A percentile compares a stretch with the other conserved stretches of the same genome.
phyloP scores from a whole-genome alignment of 2,113 vertebrate species.

The Amazona guildingii region DNA sequence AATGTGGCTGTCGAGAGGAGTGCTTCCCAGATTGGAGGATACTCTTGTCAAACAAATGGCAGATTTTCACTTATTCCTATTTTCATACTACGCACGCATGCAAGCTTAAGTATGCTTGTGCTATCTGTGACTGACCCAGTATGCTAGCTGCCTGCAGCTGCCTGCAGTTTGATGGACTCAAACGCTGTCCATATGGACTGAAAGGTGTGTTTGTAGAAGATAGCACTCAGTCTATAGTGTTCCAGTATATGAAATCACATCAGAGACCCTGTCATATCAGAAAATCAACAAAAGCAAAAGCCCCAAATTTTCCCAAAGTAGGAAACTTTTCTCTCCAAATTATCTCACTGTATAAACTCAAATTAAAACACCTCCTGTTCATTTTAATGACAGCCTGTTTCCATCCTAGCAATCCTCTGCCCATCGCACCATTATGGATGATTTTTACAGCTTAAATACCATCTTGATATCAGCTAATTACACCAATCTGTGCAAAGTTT shows the following conservation, averaged over 20 bases:
- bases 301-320: neutral
- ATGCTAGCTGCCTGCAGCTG: neutral
- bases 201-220: neutral
- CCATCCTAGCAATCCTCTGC: neutral
- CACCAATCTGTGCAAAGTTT: neutral
- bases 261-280: neutral
- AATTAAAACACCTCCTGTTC: neutral
- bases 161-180: neutral
- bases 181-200: neutral
- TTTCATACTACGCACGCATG: neutral
- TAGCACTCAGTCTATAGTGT: neutral
- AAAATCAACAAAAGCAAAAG: neutral
- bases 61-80: constrained; percentile 2
- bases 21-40: neutral
- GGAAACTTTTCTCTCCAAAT: neutral
- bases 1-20: rapidly evolving
- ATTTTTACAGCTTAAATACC: constrained; percentile 29
- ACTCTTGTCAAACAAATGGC: constrained; percentile 30
- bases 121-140: neutral
- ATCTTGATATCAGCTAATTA: constrained; percentile 34
- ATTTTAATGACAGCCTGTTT: constrained; percentile 6
- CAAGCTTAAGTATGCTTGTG: neutral
- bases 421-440: neutral
- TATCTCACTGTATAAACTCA: neutral
- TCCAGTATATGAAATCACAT: neutral